These are phyloP conservation scores for Flabesymbios commensalis DNA, from an alignment of 2,888 invertebrate species.

Conservation along the genomic window DNA sequence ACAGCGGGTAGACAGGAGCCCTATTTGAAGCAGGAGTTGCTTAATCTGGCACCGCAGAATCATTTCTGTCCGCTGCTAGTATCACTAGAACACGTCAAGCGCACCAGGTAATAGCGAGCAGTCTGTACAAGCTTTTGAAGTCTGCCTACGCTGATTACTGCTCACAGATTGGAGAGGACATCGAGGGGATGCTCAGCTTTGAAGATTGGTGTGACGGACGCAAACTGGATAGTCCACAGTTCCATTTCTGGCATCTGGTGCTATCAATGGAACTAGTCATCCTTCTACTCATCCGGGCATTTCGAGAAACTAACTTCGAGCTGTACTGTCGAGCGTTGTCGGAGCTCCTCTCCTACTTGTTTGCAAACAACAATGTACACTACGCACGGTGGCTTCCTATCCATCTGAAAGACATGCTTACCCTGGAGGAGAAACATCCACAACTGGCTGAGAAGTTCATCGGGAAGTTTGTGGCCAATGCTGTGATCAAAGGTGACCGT, in stretches of 20 bases:
- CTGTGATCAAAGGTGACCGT: slow-evolving; percentile 38
- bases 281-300: slow-evolving; percentile 18
- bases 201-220: slow-evolving; percentile 16
- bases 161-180: not conserved
- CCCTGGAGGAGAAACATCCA: slow-evolving; percentile 30
- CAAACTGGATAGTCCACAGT: slow-evolving; percentile 11
- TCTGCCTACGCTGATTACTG: slow-evolving; percentile 17
- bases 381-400: slow-evolving; percentile 41
- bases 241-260: slow-evolving; percentile 23
- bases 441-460: slow-evolving; percentile 30
- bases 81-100: slow-evolving; percentile 31
- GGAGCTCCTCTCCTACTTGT: slow-evolving; percentile 32
- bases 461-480: slow-evolving; percentile 38
- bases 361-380: slow-evolving; percentile 35
- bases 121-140: slow-evolving; percentile 30
- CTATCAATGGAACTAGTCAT: slow-evolving; percentile 17
- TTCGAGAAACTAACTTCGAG: slow-evolving; percentile 23
- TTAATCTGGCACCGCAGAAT: slow-evolving; percentile 38
- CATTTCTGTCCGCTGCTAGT: slow-evolving; percentile 32
- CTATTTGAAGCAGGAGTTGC: slow-evolving; percentile 33
- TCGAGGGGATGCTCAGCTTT: not conserved
- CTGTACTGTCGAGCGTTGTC: slow-evolving; percentile 23
- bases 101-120: slow-evolving; percentile 33
- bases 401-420: slow-evolving; percentile 36
- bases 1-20: slow-evolving; percentile 37